phyloP scores from a whole-genome alignment of 2,797 vertebrate species.

The Gouania willdenowi region DNA sequence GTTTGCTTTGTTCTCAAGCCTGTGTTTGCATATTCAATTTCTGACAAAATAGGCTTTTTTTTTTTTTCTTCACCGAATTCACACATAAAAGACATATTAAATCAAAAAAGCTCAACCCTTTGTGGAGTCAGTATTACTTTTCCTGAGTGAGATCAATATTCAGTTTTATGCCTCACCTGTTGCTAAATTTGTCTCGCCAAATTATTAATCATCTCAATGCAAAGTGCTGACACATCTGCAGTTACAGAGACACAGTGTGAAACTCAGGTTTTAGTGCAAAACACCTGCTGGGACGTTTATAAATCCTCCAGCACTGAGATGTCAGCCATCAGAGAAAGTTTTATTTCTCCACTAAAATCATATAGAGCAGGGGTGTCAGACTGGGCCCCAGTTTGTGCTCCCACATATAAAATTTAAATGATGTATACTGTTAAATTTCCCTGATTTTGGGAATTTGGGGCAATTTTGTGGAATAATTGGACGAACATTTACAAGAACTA shows the following conservation, averaged over 20 bases:
- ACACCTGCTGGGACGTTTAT: constrained; percentile 34
- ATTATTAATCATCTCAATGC: not conserved
- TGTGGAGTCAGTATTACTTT: too few species aligned
- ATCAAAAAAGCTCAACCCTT: too few species aligned
- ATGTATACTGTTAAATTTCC: too few species aligned
- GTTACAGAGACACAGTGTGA: constrained; percentile 8
- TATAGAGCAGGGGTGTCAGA: too few species aligned
- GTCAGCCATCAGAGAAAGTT: constrained; percentile 11
- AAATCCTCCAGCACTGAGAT: constrained; percentile 5
- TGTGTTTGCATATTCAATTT: constrained; percentile 55
- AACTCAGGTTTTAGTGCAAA: constrained; percentile 6
- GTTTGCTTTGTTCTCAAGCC: constrained; percentile 38
- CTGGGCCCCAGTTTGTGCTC: too few species aligned
- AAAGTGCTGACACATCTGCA: not conserved
- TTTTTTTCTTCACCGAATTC: too few species aligned
- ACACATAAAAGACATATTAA: too few species aligned
- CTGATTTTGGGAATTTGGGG: too few species aligned
- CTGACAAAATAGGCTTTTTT: constrained; percentile 17
- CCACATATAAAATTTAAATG: too few species aligned
- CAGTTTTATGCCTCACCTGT: not conserved
- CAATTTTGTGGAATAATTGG: too few species aligned
- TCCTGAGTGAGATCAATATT: not conserved
- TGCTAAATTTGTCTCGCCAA: not conserved
- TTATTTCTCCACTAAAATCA: too few species aligned
- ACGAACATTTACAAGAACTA: too few species aligned